A percentile compares a stretch with the other conserved stretches of the same genome.
Evolutionary conservation across 2,797 vertebrate species (phyloP).

Genomic region (Coluber constrictor): DNA sequence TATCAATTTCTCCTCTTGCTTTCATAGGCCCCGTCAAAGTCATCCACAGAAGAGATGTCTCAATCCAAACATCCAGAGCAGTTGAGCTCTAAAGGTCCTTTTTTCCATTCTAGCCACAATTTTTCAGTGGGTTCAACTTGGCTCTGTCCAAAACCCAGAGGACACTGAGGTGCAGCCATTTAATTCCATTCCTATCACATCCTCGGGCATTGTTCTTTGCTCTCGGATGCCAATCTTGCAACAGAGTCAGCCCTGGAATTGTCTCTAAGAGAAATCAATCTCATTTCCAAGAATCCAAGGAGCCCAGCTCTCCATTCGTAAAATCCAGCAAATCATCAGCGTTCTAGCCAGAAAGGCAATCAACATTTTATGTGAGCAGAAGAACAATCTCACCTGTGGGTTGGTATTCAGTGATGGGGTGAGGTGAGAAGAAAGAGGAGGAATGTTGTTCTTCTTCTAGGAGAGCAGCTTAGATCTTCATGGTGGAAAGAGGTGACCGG

Average conservation of each 20-base stretch:
- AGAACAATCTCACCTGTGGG: constrained; percentile 36
- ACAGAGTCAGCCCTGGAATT: constrained; percentile 19
- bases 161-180: constrained; percentile 21
- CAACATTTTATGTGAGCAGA: constrained; percentile 46
- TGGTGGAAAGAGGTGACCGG: neutral
- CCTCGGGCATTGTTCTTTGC: constrained; percentile 16
- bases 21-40: neutral
- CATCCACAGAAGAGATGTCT: neutral
- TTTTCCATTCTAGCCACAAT: neutral
- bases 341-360: constrained; percentile 51
- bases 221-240: constrained; percentile 23
- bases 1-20: neutral
- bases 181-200: constrained; percentile 44
- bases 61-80: neutral
- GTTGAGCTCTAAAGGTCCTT: neutral
- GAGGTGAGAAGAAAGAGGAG: constrained; percentile 24
- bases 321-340: constrained; percentile 50
- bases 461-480: neutral
- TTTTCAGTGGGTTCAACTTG: neutral
- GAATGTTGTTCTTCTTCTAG: neutral
- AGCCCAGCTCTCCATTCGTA: constrained; percentile 46
- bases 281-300: constrained; percentile 57
- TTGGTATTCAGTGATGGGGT: neutral
- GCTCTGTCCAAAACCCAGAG: neutral
- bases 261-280: constrained; percentile 62